Base-by-base conservation (phyloP, 2,888 invertebrate species). In the Hecatera dysodea region DNA sequence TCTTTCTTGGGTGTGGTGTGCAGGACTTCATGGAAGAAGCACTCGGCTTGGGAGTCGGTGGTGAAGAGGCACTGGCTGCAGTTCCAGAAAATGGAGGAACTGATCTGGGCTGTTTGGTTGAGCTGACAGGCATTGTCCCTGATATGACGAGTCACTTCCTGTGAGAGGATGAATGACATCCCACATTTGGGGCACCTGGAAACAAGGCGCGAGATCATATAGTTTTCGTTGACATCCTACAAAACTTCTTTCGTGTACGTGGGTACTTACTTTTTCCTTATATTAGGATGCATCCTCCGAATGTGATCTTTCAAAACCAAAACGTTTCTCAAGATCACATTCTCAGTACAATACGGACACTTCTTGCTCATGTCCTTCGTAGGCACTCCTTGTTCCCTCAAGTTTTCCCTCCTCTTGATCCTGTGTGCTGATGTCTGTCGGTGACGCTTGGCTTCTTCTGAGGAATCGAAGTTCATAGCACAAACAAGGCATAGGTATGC, bases 61-160 rank as follows among this genome's bases (percentile, higher is more conserved):
- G 95, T 95, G 90, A 96, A 97, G 12, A 95, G 93, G 83, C 97
- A 97, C 60, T 96, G 96, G 75, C 95, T 95, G 90, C 97, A 97
- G 83, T 92, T 96, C 96, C 96, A 97, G 63, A 93, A 89, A 36
- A 92, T 88, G 1, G 92, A 89, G 0, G 91, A 87, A 63, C 76
- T 88, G 9, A 87, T 82, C 1, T 87, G 75, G 11, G 87, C 83
- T 0, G 88, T 81, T 33, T 80, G 69, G 55, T 90, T 87, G 76
- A 96, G 96, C 48, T 93, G 95, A 89, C 97, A 98, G 5, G 96
- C 94, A 75, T 97, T 97, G 74, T 95, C 94, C 70, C 97, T 95
- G n/a, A 97, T 96, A 88, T 98, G 98, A 17, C 97, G 96, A 0
- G 97, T 97, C 17, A 98, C 96, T 87, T 98, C 98, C 95, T 98